Percentiles rank a stretch among this genome's conserved stretches.
These are phyloP conservation scores for Neomorphus geoffroyi DNA, from an alignment of 2,797 vertebrate species.

Conservation along the genomic window DNA sequence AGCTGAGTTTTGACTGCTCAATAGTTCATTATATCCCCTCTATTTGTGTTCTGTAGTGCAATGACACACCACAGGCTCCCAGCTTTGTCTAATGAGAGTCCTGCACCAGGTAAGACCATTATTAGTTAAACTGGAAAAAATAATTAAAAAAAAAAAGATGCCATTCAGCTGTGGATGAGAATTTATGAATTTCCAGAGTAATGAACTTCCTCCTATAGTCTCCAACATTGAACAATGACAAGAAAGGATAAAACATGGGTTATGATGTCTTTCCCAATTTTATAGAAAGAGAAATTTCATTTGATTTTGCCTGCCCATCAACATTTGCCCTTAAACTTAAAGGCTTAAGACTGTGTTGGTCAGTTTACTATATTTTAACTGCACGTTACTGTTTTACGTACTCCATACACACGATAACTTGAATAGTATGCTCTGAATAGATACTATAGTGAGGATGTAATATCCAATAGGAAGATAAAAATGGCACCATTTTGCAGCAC, in stretches of 20 bases:
- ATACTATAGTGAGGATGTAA: not conserved
- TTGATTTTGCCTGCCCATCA: not conserved
- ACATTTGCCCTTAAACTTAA: not conserved
- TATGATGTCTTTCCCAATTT: not conserved
- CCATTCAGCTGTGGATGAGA: not conserved
- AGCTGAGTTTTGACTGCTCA: not conserved
- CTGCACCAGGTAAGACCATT: not conserved
- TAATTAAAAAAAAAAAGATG: not conserved
- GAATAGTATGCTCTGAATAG: not conserved
- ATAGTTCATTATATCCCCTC: not conserved
- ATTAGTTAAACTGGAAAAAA: not conserved
- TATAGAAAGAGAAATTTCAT: not conserved
- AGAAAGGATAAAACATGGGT: not conserved
- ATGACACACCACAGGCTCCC: not conserved
- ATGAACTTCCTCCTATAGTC: not conserved
- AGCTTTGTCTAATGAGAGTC: not conserved
- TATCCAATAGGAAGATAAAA: not conserved
- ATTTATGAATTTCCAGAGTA: not conserved
- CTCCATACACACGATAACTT: not conserved
- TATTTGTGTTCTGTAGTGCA: not conserved
- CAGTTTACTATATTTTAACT: not conserved
- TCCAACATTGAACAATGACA: not conserved
- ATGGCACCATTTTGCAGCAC: not conserved
- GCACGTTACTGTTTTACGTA: not conserved
- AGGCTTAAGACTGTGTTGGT: not conserved